Evolutionary conservation across 2,888 invertebrate species (phyloP).

Genomic region (Dione vanillae): DNA sequence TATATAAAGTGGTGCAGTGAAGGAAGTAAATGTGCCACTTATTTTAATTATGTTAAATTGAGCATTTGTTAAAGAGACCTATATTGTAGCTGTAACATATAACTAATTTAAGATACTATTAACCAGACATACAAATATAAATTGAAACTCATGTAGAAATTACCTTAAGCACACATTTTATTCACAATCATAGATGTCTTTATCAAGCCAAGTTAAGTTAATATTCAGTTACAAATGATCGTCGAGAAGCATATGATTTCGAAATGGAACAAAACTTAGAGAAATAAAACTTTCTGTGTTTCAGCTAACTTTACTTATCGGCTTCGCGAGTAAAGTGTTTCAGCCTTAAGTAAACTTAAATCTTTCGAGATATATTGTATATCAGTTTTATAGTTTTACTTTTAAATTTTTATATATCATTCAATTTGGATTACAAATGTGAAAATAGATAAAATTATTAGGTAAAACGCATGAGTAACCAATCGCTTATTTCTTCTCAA

Average conservation of each 20-base stretch:
- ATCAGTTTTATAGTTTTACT: slow-evolving; percentile 18
- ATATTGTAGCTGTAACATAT: too few species aligned
- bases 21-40: neutral
- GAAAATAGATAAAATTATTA: too few species aligned
- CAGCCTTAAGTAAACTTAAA: slow-evolving; percentile 29
- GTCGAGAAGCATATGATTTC: slow-evolving; percentile 45
- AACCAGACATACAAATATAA: neutral
- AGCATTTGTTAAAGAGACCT: too few species aligned
- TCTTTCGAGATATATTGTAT: slow-evolving; percentile 33
- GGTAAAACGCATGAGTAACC: too few species aligned
- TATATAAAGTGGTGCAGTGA: neutral
- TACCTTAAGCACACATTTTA: neutral
- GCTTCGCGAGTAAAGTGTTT: slow-evolving; percentile 42
- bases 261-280: slow-evolving; percentile 47
- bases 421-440: too few species aligned
- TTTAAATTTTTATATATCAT: too few species aligned
- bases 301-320: slow-evolving; percentile 48
- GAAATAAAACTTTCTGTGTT: slow-evolving; percentile 50
- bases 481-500: too few species aligned
- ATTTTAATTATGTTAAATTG: too few species aligned
- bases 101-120: too few species aligned
- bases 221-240: slow-evolving; percentile 44
- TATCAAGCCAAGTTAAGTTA: slow-evolving; percentile 28
- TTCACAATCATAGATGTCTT: neutral
- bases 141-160: neutral